phyloP scores from a whole-genome alignment of 2,113 vertebrate species.

The Dicerorhinus sumatrensis region DNA sequence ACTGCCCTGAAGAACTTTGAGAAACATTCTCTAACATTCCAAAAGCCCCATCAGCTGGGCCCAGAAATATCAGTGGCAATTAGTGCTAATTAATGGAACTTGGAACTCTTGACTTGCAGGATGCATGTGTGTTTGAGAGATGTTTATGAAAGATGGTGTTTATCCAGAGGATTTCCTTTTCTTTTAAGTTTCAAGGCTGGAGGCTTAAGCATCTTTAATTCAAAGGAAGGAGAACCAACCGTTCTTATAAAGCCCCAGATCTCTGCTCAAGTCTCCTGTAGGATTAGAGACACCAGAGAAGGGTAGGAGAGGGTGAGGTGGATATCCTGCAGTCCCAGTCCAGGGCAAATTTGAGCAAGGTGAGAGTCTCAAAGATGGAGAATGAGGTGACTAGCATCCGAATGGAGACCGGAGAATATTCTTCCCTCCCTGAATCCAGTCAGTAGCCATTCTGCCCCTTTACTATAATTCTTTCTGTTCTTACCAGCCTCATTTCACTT shows the following conservation, averaged over 20 bases:
- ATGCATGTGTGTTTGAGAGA: slow-evolving; percentile 74
- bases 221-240: slow-evolving; percentile 66
- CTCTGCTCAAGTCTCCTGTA: slow-evolving; percentile 23
- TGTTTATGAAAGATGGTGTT: slow-evolving; percentile 78
- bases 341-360: background rate
- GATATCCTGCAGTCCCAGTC: background rate
- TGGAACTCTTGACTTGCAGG: slow-evolving; percentile 62
- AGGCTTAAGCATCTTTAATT: slow-evolving; percentile 71
- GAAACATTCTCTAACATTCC: background rate
- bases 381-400: background rate
- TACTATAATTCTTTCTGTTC: background rate
- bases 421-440: background rate
- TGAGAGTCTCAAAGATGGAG: background rate
- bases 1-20: background rate
- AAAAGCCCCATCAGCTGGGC: background rate
- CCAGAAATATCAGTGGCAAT: slow-evolving; percentile 18
- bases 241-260: slow-evolving; percentile 45
- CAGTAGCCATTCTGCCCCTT: background rate
- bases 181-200: slow-evolving; percentile 71
- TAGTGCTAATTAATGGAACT: slow-evolving; percentile 70
- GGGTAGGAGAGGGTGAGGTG: background rate
- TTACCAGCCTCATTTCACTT: background rate
- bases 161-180: slow-evolving; percentile 80
- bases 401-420: background rate
- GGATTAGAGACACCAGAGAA: slow-evolving; percentile 12